Base-by-base conservation (phyloP, 2,888 invertebrate species). In the Cordylochernes scorpioides region DNA sequence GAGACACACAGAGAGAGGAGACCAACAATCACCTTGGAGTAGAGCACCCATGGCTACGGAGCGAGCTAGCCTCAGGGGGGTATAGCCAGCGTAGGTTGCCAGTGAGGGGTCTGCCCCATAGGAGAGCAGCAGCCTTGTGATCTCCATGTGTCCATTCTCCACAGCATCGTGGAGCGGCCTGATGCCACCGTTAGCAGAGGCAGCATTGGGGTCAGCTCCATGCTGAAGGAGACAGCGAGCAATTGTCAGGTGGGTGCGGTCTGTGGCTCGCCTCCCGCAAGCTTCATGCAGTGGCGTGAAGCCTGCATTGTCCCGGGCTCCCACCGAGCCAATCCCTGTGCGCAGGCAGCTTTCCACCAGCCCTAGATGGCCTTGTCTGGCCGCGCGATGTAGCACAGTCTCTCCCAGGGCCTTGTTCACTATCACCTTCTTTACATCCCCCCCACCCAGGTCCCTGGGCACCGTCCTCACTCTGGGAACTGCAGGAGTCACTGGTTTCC, bases 151-250 rank as follows among this genome's bases (percentile, higher is more conserved):
- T 46, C 78, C 74, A 50, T 77, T 80, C 55, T 86, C 86, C 28
- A 75, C 72, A 12, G 86, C 84, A 58, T 86, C 84, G 48, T 86
- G 86, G 32, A 88, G 59, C n/a, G 86, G 86, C 48, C 86, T 77
- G 26, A 52, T 77, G 32, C 86, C 86, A 27, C 84, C 82, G 46
- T 73, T 71, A 2, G 84, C 84, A 31, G 77, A 75, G 45, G 74
- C 77, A 45, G 74, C 77, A 35, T 78, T 78, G 33, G 74, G 78
- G 51, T 78, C 75, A 7, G 84, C 84, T 17, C 86, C 84, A 46
- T 78, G 75, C 44, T 70, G 67, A 24, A 86, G 58, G 14, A 86
- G 61, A 27, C 78, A 60, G 42, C 71, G 65, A 3, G 80, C 80
- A 39, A 86, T 80, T 43, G 70, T 68, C 25, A 84, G 60, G 51